Percentiles rank a stretch among this genome's conserved stretches.
phyloP scores from a whole-genome alignment of 2,797 vertebrate species.

The Sebastes reedi region DNA sequence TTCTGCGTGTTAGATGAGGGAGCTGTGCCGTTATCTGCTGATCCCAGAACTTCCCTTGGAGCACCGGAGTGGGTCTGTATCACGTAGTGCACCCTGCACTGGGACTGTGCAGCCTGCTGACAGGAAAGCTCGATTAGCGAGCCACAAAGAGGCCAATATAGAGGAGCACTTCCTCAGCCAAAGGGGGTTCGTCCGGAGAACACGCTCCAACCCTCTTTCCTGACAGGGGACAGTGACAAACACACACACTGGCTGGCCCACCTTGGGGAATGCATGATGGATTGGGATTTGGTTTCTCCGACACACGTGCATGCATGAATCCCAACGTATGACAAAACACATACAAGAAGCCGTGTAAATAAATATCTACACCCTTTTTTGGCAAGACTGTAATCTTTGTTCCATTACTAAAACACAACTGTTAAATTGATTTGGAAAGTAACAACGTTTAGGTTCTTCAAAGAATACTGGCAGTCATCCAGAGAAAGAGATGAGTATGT shows the following conservation, averaged over 20 bases:
- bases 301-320: constrained; percentile 51
- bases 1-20: constrained; percentile 81
- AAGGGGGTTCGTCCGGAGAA: constrained; percentile 81
- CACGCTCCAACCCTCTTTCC: constrained; percentile 81
- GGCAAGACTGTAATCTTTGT: constrained; percentile 29
- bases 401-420: constrained; percentile 53
- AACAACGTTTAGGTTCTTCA: constrained; percentile 71
- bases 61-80: constrained; percentile 85
- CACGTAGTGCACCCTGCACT: constrained; percentile 73
- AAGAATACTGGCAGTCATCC: constrained; percentile 78
- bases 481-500: constrained; percentile 80
- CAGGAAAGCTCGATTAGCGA: constrained; percentile 90
- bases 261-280: constrained; percentile 73
- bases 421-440: constrained; percentile 72
- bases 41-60: constrained; percentile 94
- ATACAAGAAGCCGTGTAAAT: constrained; percentile 9
- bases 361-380: neutral
- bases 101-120: constrained; percentile 81
- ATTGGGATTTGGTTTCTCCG: constrained; percentile 75
- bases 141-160: constrained; percentile 86
- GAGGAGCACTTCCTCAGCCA: constrained; percentile 83
- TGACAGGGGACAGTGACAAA: constrained; percentile 81
- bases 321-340: constrained; percentile 10
- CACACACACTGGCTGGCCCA: constrained; percentile 66
- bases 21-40: constrained; percentile 87